A percentile compares a stretch with the other conserved stretches of the same genome.
phyloP scores from a whole-genome alignment of 2,113 vertebrate genomes.

The Lynx canadensis region DNA sequence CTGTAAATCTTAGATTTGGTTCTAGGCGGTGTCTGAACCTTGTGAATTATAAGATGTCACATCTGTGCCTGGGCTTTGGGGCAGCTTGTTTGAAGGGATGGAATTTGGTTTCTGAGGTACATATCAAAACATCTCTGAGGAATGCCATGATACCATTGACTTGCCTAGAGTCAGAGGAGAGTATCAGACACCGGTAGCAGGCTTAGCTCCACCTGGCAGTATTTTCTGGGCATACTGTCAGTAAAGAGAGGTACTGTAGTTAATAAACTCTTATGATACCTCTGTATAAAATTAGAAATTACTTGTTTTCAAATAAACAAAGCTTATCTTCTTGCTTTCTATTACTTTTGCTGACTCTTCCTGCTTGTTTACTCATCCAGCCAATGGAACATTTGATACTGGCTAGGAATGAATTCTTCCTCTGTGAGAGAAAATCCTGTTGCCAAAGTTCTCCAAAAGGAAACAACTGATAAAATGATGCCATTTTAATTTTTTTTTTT shows the following conservation, averaged over 20 bases:
- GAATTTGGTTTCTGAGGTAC: conserved; percentile 22
- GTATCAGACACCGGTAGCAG: not conserved
- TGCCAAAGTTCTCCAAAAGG: conserved; percentile 1
- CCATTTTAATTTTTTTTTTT: not conserved
- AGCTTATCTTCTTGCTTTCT: not conserved
- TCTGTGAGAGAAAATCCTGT: not conserved
- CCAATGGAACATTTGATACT: not conserved
- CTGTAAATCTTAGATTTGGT: not conserved
- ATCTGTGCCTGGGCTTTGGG: not conserved
- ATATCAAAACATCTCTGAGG: not conserved
- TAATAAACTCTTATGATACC: not conserved
- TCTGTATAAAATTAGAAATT: conserved; percentile 4
- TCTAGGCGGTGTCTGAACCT: not conserved
- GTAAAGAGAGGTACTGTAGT: not conserved
- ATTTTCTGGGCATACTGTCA: conserved; percentile 7
- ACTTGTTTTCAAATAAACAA: conserved; percentile 15
- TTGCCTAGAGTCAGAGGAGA: not conserved
- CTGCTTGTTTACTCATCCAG: not conserved
- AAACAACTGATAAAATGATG: conserved; percentile 29
- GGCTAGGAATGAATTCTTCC: not conserved
- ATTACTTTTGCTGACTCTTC: not conserved
- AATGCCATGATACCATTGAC: not conserved
- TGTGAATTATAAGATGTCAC: not conserved
- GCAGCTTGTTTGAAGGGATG: not conserved
- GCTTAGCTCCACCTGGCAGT: not conserved